Conservation (phyloP, 2,888 invertebrate species). For the Leptura quadrifasciata region DNA sequence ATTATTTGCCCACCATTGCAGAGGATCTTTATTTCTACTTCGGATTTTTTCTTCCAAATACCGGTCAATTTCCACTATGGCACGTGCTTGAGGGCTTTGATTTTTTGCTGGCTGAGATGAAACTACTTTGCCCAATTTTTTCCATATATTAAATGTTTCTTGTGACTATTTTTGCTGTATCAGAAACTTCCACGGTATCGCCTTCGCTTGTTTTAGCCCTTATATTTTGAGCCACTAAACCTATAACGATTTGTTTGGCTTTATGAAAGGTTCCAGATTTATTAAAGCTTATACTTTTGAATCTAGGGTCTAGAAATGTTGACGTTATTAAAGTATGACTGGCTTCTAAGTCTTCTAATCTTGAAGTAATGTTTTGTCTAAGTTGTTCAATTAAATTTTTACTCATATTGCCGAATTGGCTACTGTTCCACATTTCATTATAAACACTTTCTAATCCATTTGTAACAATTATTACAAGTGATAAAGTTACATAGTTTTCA, state of each 20-base stretch:
- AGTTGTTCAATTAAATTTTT: constrained; percentile 21
- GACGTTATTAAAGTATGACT: constrained; percentile 1
- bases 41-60: constrained; percentile 23
- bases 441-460: constrained; percentile 29
- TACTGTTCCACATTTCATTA: constrained; percentile 25
- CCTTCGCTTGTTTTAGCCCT: constrained; percentile 3
- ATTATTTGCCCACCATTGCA: too few relatives aligned
- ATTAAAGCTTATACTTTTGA: constrained; percentile 27
- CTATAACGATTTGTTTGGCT: constrained; percentile 30
- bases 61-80: constrained; percentile 24
- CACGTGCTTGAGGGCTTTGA: constrained; percentile 1
- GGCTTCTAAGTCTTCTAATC: too few relatives aligned
- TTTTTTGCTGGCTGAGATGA: constrained; percentile 20
- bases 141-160: constrained; percentile 23
- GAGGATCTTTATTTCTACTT: constrained; percentile 21
- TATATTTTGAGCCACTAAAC: constrained; percentile 27
- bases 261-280: constrained; percentile 7
- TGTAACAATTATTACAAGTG: constrained; percentile 32
- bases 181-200: too few relatives aligned
- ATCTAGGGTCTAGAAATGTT: constrained; percentile 22
- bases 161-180: neutral
- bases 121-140: constrained; percentile 23
- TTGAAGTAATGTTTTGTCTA: constrained; percentile 11
- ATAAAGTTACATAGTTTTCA: constrained; percentile 27
- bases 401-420: constrained; percentile 8